Evolutionary conservation across 1,140 invertebrate species (phyloP), one percentile per base, ranked within the genome.

Genomic region (Hyposmocoma kahamanoa): DNA sequence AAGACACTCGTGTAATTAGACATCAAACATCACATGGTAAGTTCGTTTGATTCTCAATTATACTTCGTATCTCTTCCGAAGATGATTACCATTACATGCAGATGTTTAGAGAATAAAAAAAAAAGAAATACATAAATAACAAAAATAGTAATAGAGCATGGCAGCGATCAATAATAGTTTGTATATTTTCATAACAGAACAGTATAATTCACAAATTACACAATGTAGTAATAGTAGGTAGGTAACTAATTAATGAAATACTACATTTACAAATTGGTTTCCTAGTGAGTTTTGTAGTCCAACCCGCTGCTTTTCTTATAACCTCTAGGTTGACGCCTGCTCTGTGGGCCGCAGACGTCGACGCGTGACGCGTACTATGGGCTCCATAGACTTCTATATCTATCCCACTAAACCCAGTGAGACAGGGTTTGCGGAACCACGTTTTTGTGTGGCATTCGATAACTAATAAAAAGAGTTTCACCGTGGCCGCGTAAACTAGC

Each of bases 281-380:
- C n/a, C n/a, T n/a, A n/a, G n/a, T n/a, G n/a, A n/a, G n/a, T n/a
- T n/a, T n/a, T n/a, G n/a, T 41, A 41, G 50, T 34, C 62, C 62
- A 63, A 6, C 67, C 67, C 13, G 60, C 68, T n/a, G 66, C 47
- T 34, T 50, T 53, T 24, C 58, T 44, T 28, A 69, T 53, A 1
- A 46, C 53, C 11, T 64, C 56, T 15, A 71, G 21, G 49, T 42
- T 48, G 11, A 71, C 50, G n/a, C 63, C 26, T 42, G 57, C 5
- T 9, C 44, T 11, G 24, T 42, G 46, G 9, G 55, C 55, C 8
- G 52, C 46, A 18, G 45, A 53, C 20, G 64, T 62, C n/a, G 64
- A 51, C 5, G 67, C 67, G 38, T 59, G 56, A 41, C 65, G 47
- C 0, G 59, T 66, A 10, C 50, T 59, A 47, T 71, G 62, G 1